These are phyloP conservation scores for Papilio polyxenes DNA, from an alignment of 1,140 invertebrate genomes.

Conservation along the genomic window DNA sequence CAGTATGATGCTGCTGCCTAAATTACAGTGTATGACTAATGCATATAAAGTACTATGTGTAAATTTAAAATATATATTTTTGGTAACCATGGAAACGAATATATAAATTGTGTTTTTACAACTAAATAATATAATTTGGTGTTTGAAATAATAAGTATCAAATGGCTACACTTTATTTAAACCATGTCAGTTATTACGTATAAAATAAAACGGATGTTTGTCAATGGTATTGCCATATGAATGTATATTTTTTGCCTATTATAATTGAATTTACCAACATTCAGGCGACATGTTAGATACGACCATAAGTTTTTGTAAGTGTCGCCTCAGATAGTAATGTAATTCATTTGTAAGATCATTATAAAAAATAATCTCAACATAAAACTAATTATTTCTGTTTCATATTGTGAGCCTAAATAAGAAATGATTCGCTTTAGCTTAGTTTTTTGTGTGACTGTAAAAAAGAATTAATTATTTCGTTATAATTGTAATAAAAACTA, in stretches of 20 bases:
- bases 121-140: no score
- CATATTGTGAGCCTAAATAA: background rate
- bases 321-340: background rate
- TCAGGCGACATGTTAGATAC: background rate
- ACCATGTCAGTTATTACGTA: background rate
- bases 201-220: slow-evolving; percentile 8
- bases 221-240: background rate
- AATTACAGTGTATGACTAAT: no score
- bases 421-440: background rate
- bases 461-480: background rate
- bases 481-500: background rate
- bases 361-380: background rate
- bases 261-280: background rate
- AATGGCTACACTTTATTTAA: background rate
- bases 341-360: background rate
- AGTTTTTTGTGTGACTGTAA: background rate
- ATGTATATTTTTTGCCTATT: background rate
- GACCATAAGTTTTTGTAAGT: background rate
- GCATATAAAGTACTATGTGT: no score
- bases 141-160: background rate
- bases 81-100: background rate
- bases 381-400: background rate
- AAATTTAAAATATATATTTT: background rate
- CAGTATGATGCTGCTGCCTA: background rate
- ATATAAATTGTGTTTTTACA: no score